These are phyloP conservation scores for Stenopsyche tienmushanensis DNA, from an alignment of 1,140 invertebrate species.

Conservation along the genomic window DNA sequence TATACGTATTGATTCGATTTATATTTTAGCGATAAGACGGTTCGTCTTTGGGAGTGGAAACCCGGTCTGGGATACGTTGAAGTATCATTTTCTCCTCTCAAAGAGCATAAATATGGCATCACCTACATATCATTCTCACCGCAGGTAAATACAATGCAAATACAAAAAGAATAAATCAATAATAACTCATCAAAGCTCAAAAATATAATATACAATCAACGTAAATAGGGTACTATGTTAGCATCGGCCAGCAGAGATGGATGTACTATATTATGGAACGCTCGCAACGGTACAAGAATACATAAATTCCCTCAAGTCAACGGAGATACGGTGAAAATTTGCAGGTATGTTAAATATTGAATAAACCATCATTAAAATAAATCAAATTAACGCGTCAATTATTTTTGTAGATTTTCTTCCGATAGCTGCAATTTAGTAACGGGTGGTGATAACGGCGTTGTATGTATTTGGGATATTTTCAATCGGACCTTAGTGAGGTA, in stretches of 20 bases:
- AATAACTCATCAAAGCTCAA: background rate
- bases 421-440: slow-evolving; percentile 67
- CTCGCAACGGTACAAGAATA: slow-evolving; percentile 62
- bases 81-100: slow-evolving; percentile 59
- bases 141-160: slow-evolving; percentile 25
- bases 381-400: background rate
- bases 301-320: slow-evolving; percentile 66
- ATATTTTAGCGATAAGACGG: slow-evolving; percentile 62
- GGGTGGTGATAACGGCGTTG: slow-evolving; percentile 72
- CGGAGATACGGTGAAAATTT: slow-evolving; percentile 64
- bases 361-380: background rate
- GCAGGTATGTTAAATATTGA: slow-evolving; percentile 48
- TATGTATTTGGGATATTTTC: slow-evolving; percentile 73
- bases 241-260: slow-evolving; percentile 74
- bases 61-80: slow-evolving; percentile 59
- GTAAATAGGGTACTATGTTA: slow-evolving; percentile 62
- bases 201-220: background rate
- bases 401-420: slow-evolving; percentile 60
- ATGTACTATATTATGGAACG: slow-evolving; percentile 70
- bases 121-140: slow-evolving; percentile 70
- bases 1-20: background rate
- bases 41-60: slow-evolving; percentile 65
- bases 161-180: background rate
- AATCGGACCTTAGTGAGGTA: slow-evolving; percentile 64
- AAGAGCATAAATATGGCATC: slow-evolving; percentile 67